Evolutionary conservation across 2,113 vertebrate species (phyloP).

Genomic region (Notiomystis cincta): DNA sequence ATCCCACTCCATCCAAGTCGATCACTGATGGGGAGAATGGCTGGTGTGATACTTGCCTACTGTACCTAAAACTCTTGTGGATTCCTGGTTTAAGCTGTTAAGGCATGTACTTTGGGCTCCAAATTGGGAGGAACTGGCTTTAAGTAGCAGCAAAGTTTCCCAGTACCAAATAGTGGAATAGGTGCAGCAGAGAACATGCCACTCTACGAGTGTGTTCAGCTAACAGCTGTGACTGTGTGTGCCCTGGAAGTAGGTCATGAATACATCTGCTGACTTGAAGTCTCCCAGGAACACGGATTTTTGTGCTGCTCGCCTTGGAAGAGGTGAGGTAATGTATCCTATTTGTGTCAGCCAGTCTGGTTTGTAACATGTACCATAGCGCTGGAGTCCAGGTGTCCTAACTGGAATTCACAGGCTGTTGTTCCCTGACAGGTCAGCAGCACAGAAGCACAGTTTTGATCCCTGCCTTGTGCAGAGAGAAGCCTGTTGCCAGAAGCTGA

Average conservation of each 20-base stretch:
- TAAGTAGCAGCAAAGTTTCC: accelerated
- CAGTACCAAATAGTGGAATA: background rate
- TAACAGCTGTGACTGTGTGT: background rate
- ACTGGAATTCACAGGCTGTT: background rate
- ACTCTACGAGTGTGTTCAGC: background rate
- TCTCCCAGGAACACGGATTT: background rate
- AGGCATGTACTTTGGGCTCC: background rate
- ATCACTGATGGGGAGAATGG: background rate
- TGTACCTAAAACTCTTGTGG: background rate
- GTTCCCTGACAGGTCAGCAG: background rate
- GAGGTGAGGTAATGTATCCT: background rate
- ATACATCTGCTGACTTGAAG: background rate
- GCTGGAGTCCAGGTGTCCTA: background rate
- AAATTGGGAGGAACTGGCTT: background rate
- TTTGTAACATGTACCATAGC: background rate
- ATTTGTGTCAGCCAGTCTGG: background rate
- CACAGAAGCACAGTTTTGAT: background rate
- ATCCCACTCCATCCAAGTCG: accelerated
- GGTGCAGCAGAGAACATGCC: background rate
- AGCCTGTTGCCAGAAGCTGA: background rate
- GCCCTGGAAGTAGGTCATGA: background rate
- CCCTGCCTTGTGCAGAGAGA: background rate
- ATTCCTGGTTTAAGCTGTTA: background rate
- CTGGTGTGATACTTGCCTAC: background rate
- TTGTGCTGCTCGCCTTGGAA: background rate